Evolutionary conservation across 1,140 invertebrate species (phyloP), one percentile per base, ranked within the genome.

Genomic region (Arion vulgaris): DNA sequence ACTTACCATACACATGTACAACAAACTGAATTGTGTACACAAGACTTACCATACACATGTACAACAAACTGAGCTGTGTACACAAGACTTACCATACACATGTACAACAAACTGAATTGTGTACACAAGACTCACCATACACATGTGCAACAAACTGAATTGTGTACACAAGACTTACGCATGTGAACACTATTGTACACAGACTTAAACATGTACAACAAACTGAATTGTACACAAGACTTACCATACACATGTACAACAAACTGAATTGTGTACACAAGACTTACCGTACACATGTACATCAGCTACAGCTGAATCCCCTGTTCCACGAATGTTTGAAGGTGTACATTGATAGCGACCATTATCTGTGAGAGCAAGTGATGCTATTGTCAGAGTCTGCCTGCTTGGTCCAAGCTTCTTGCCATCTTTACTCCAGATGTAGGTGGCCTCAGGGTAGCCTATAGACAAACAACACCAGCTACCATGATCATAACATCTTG

Each of bases 281-380:
- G 38, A 62, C 85, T 77, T 81, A 88, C 88, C 87, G 78, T 85
- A 84, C 19, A 90, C 83, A 28, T 83, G 81, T 11, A 90, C 79
- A 71, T 71, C 51, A 39, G 88, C 83, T 9, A 41, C 77, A 36
- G 84, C 85, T 15, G 82, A 32, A 13, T 49, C 57, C 1, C 89
- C 89, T 1, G 57, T 36, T 2, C 88, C 88, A 17, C 85, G 76
- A 1, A 72, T 36, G 72, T 90, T 90, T 28, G 53, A 51, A 0
- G 89, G 87, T 17, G 86, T 87, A 68, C 89, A 90, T 11, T 57
- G 79, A 68, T 88, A 90, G 39, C 84, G 80, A 0, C 88, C 89
- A 36, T 83, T 87, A 71, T 90, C 87, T 19, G 66, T 49, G 1
- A 90, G 84, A 36, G 53, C 28, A 2, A 83, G 83, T 0, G 51